Conservation (phyloP, 2,113 vertebrate genomes). For the Ammodytes marinus region DNA sequence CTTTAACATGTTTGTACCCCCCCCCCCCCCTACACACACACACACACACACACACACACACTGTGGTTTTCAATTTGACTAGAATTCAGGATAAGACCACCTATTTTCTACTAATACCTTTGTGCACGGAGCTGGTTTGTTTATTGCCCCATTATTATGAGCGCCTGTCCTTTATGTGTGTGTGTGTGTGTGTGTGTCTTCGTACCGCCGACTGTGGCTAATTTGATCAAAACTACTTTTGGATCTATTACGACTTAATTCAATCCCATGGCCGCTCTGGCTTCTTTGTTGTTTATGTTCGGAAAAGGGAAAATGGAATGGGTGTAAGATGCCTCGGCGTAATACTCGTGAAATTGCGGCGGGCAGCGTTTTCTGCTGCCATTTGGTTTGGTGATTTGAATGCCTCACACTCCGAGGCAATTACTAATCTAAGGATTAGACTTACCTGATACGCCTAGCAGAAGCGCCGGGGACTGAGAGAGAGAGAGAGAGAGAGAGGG, state of each 20-base stretch:
- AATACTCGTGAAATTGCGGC: conserved; percentile 76
- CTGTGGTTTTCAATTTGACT: background rate
- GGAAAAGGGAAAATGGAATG: conserved; percentile 59
- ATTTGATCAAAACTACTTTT: conserved; percentile 75
- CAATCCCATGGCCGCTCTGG: conserved; percentile 59
- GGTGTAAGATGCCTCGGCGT: conserved; percentile 50
- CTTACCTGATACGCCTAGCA: conserved; percentile 70
- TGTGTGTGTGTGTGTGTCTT: conserved; percentile 11
- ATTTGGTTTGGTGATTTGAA: conserved; percentile 81
- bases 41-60: too few relatives aligned
- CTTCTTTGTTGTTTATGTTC: conserved; percentile 71
- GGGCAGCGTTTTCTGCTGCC: conserved; percentile 77
- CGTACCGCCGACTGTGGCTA: conserved; percentile 65
- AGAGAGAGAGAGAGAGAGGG: background rate
- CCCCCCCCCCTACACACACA: background rate
- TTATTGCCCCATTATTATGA: conserved; percentile 72
- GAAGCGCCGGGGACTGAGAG: conserved; percentile 44
- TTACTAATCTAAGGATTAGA: conserved; percentile 80
- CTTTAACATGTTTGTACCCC: conserved; percentile 41
- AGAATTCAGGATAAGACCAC: background rate
- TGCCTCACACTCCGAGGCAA: conserved; percentile 77
- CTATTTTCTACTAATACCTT: too few relatives aligned
- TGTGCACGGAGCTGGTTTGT: conserved; percentile 60
- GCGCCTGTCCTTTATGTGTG: conserved; percentile 37
- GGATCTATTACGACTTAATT: conserved; percentile 75